Base-by-base conservation (phyloP, 2,888 invertebrate species). In the Aphidoletes aphidimyza region DNA sequence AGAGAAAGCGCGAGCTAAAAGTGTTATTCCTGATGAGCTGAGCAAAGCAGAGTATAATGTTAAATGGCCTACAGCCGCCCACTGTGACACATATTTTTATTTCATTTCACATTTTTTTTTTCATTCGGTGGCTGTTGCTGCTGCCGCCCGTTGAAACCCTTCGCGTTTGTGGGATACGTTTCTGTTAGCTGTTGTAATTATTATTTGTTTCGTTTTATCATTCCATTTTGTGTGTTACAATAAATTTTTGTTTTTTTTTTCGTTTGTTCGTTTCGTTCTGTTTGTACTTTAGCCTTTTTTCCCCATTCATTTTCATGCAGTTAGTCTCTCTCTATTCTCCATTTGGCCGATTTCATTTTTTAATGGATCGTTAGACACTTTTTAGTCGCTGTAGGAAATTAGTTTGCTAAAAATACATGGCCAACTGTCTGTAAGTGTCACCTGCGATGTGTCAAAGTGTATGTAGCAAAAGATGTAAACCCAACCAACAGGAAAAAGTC, bases 121-220 rank as follows among this genome's bases (percentile, higher is more conserved):
- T n/a, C n/a, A n/a, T n/a, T n/a, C n/a, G n/a, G n/a, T 69, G 22
- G 8, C 5, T 69, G 30, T 26, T 69, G 34, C 11, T 69, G 69
- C 34, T 69, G 30, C 14, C 69, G 30, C 30, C 69, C 34, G 30
- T 69, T 69, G 6, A 3, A 69, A 30, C 69, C 30, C 69, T 69
- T 14, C 34, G 30, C 30, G 54, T 54, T 69, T 69, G 14, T 1
- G 14, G 30, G 3, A 11, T 69, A 30, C 30, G 30, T 69, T 69
- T 69, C 34, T 14, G 69, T 69, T 69, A 14, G 69, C 30, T 69
- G 69, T 34, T 69, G 69, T 69, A 69, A 69, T 69, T 69, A 69
- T 69, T 69, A 69, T 69, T 69, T 69, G 69, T 69, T 54, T 26
- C 54, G 14, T 54, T 69, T 69, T 69, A 69, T 69, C 69, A 69